Conservation (phyloP, 2,113 vertebrate genomes). For the Sterrhoptilus dennistouni region DNA sequence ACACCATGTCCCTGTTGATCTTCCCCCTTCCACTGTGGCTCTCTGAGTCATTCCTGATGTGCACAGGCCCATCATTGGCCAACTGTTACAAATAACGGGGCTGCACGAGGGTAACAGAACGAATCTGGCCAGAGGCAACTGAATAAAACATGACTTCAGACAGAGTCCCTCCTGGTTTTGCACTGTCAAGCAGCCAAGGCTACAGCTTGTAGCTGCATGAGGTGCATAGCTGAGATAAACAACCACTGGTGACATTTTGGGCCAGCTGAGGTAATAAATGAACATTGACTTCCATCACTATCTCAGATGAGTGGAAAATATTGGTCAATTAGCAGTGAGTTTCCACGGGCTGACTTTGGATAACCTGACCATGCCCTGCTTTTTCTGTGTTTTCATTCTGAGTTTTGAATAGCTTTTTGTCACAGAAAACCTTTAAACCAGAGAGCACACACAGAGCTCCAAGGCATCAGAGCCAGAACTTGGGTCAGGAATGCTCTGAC, state of each 20-base stretch:
- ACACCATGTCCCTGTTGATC: background rate
- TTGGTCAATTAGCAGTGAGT: conserved; percentile 33
- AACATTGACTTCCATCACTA: conserved; percentile 16
- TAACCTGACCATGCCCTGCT: conserved; percentile 22
- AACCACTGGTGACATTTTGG: conserved; percentile 24
- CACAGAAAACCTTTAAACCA: conserved; percentile 5
- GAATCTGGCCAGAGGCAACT: background rate
- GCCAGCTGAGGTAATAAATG: conserved; percentile 59
- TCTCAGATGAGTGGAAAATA: conserved; percentile 57
- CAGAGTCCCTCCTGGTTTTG: conserved; percentile 36
- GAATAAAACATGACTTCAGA: conserved; percentile 38
- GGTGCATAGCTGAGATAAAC: conserved; percentile 36
- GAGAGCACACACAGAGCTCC: background rate
- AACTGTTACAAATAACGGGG: background rate
- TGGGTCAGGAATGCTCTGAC: conserved; percentile 49
- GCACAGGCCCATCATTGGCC: background rate
- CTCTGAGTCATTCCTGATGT: background rate
- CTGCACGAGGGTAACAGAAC: background rate
- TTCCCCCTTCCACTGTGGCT: background rate
- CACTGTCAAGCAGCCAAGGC: conserved; percentile 40
- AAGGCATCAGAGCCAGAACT: background rate
- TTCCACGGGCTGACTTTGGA: background rate
- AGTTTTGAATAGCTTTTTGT: conserved; percentile 30
- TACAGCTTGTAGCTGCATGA: background rate
- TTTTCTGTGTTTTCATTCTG: conserved; percentile 3